phyloP scores from a whole-genome alignment of 2,888 invertebrate genomes.

The Rhagonycha fulva region DNA sequence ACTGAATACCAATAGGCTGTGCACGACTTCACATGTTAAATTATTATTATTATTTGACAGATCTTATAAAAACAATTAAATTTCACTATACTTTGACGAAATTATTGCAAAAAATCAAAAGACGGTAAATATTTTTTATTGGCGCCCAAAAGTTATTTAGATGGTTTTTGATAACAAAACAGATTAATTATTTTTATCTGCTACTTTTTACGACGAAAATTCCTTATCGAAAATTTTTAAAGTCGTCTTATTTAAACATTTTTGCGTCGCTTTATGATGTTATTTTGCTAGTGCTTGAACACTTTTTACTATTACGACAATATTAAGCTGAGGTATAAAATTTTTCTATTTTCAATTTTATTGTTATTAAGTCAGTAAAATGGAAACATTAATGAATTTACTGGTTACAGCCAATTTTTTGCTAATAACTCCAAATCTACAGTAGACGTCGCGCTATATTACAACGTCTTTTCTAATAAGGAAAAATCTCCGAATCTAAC shows the following conservation, averaged over 20 bases:
- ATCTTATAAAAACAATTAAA: conserved; percentile 3
- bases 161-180: not conserved
- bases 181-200: not conserved
- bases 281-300: not conserved
- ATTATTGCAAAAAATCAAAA: not conserved
- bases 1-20: conserved; percentile 38
- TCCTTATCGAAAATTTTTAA: not conserved
- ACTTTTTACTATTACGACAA: not conserved
- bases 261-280: not conserved
- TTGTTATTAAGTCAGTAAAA: not conserved
- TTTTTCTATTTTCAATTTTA: not conserved
- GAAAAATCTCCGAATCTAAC: no score
- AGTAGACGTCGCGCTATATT: no score
- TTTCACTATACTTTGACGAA: not conserved
- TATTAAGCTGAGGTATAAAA: not conserved
- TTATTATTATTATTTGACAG: conserved; percentile 12
- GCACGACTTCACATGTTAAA: conserved; percentile 23
- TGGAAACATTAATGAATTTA: not conserved
- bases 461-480: no score
- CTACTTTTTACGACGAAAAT: not conserved
- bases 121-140: not conserved
- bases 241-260: not conserved
- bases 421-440: no score
- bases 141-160: not conserved
- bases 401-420: no score